Evolutionary conservation across 2,113 vertebrate genomes (phyloP).

Genomic region (Megaceryle maxima): DNA sequence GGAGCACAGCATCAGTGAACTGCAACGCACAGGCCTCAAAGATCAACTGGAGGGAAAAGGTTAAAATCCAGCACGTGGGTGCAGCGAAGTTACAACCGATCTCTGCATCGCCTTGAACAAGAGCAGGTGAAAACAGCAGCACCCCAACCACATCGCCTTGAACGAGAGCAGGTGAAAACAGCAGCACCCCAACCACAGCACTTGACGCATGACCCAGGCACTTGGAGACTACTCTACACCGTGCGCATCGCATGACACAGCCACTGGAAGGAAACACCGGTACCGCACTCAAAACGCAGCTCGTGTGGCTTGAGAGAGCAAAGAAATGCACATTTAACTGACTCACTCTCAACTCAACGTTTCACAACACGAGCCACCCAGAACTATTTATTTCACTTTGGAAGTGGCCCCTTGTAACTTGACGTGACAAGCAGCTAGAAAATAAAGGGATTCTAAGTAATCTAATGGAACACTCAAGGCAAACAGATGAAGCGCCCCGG

Average conservation of each 20-base stretch:
- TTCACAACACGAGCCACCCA: background rate
- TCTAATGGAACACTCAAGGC: background rate
- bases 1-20: background rate
- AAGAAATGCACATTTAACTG: background rate
- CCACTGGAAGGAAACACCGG: background rate
- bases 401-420: background rate
- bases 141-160: too few species aligned
- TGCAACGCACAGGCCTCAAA: background rate
- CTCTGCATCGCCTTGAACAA: background rate
- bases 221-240: fast-evolving
- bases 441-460: background rate
- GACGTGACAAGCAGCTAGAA: background rate
- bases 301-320: background rate
- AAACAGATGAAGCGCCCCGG: fast-evolving
- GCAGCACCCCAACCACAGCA: background rate
- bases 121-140: background rate
- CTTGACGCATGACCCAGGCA: background rate
- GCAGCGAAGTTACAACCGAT: background rate
- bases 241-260: too few species aligned
- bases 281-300: background rate
- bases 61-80: background rate
- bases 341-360: background rate
- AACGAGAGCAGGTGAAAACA: background rate
- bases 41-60: background rate
- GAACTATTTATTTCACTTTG: background rate